A percentile compares a stretch with the other conserved stretches of the same genome.
These are phyloP conservation scores for Bujurquina vittata DNA, from an alignment of 2,113 vertebrate genomes.

Conservation along the genomic window DNA sequence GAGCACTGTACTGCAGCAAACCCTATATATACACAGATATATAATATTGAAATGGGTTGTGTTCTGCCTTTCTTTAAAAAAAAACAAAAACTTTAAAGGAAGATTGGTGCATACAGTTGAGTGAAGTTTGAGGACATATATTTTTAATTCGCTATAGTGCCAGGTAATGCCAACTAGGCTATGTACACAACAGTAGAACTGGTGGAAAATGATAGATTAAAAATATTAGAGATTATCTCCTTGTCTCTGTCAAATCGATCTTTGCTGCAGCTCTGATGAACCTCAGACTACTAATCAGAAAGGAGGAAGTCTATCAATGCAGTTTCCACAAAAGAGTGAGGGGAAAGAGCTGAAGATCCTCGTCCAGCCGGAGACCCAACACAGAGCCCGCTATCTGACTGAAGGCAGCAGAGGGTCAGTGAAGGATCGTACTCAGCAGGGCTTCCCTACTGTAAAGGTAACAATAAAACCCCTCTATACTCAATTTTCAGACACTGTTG, in stretches of 20 bases:
- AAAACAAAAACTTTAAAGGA: not conserved
- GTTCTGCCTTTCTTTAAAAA: not conserved
- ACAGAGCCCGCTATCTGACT: constrained; percentile 95
- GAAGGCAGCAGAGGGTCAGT: constrained; percentile 98
- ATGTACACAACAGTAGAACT: not conserved
- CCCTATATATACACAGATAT: not conserved
- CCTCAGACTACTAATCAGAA: constrained; percentile 78
- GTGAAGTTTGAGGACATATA: not conserved
- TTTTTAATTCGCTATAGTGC: not conserved
- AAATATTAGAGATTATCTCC: not conserved
- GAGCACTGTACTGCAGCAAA: not conserved
- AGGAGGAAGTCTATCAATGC: constrained; percentile 88
- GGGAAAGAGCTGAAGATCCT: constrained; percentile 97
- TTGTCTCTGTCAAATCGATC: constrained; percentile 9
- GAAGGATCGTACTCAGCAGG: constrained; percentile 96
- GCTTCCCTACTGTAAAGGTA: constrained; percentile 97
- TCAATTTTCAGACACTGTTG: not conserved
- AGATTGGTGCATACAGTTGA: not conserved
- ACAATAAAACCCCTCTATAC: not conserved
- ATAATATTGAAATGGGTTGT: not conserved
- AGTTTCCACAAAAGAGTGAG: constrained; percentile 92
- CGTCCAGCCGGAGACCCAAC: constrained; percentile 96
- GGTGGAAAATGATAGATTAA: not conserved
- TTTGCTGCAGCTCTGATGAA: constrained; percentile 77
- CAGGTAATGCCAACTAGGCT: not conserved